Evolutionary conservation across 1,140 invertebrate genomes (phyloP).

Genomic region (Solenopsis invicta): DNA sequence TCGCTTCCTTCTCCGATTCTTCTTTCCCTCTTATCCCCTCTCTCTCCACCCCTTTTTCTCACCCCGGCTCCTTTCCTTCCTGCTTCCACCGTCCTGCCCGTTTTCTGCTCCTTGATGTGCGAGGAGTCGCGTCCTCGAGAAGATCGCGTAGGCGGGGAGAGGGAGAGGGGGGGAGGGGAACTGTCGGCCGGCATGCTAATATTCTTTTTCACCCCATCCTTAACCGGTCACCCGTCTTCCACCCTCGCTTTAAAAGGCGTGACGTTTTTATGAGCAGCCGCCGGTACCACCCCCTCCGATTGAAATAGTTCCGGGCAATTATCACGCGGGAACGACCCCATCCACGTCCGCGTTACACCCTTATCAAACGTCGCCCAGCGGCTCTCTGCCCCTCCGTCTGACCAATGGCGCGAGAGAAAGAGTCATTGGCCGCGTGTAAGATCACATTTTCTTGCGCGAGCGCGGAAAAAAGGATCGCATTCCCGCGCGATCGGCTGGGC

Average conservation of each 20-base stretch:
- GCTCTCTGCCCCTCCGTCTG: constrained; percentile 24
- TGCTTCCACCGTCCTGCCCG: constrained; percentile 54
- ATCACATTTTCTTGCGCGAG: constrained; percentile 49
- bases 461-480: constrained; percentile 6
- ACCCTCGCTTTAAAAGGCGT: constrained; percentile 53
- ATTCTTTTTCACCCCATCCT: constrained; percentile 75
- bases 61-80: constrained; percentile 28
- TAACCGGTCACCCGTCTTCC: constrained; percentile 27
- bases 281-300: constrained; percentile 70
- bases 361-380: constrained; percentile 71
- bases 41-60: constrained; percentile 22
- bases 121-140: constrained; percentile 70
- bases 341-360: constrained; percentile 66
- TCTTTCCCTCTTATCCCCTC: background rate
- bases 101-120: constrained; percentile 43
- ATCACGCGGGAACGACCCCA: constrained; percentile 69
- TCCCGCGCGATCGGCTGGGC: constrained; percentile 37
- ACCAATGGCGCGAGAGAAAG: constrained; percentile 79
- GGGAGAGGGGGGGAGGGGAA: constrained; percentile 33
- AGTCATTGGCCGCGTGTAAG: constrained; percentile 65
- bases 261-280: constrained; percentile 78
- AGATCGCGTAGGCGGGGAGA: constrained; percentile 61
- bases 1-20: background rate
- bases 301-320: constrained; percentile 85
- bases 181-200: constrained; percentile 83